phyloP scores from a whole-genome alignment of 2,888 invertebrate species.

The Trachelus iudaicus region DNA sequence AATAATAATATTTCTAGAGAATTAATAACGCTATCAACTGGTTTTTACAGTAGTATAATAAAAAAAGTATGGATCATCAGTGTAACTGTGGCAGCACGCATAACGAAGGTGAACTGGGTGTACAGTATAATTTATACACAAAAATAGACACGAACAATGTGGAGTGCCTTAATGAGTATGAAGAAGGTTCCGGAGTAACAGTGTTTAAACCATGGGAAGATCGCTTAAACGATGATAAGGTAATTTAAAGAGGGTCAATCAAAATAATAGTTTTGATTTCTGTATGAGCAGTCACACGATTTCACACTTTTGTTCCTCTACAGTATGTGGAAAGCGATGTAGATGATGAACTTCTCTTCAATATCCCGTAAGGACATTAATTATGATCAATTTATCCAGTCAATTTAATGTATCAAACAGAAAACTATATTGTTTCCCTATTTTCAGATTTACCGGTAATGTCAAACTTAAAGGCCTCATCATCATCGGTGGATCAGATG shows the following conservation, averaged over 20 bases:
- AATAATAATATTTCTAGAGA: background rate
- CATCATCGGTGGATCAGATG: conserved; percentile 89
- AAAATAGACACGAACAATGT: conserved; percentile 91
- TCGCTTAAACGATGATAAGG: conserved; percentile 80
- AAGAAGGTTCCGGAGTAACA: conserved; percentile 86
- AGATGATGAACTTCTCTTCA: conserved; percentile 95
- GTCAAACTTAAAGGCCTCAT: conserved; percentile 95
- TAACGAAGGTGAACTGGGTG: conserved; percentile 72
- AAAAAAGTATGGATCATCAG: conserved; percentile 40
- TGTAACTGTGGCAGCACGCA: conserved; percentile 52
- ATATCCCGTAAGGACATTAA: conserved; percentile 78
- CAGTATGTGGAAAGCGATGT: conserved; percentile 97
- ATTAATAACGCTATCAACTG: background rate
- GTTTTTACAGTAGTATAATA: background rate
- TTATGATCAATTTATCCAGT: background rate
- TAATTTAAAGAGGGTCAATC: conserved; percentile 56
- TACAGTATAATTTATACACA: conserved; percentile 85
- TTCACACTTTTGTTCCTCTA: conserved; percentile 40
- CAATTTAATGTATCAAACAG: background rate
- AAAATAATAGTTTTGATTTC: background rate
- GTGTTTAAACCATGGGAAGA: conserved; percentile 95
- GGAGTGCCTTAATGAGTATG: conserved; percentile 90
- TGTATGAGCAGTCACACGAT: background rate
- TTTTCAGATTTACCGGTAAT: conserved; percentile 85
- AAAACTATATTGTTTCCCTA: conserved; percentile 1